Evolutionary conservation across 2,113 vertebrate species (phyloP).

Genomic region (Scopus umbretta): DNA sequence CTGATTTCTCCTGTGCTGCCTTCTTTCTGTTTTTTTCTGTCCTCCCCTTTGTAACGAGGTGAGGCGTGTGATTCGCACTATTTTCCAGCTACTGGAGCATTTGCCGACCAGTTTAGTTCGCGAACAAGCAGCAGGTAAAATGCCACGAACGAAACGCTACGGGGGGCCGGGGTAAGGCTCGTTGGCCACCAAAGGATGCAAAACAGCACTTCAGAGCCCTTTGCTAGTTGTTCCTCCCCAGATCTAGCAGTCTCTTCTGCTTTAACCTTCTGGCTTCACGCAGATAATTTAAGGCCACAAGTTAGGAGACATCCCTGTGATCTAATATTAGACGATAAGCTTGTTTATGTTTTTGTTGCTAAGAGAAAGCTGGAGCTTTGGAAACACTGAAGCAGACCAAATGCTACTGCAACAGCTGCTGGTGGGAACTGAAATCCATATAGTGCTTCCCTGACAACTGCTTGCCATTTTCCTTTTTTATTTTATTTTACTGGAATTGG

Average conservation of each 20-base stretch:
- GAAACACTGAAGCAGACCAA: constrained; percentile 56
- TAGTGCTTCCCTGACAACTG: constrained; percentile 41
- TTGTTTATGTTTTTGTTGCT: constrained; percentile 72
- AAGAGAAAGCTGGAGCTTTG: constrained; percentile 65
- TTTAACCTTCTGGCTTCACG: constrained; percentile 32
- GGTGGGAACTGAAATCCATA: constrained; percentile 14
- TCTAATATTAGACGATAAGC: constrained; percentile 66
- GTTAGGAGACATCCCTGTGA: neutral
- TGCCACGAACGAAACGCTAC: fast-evolving
- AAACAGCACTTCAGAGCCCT: neutral
- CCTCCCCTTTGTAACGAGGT: fast-evolving
- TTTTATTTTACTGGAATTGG: neutral
- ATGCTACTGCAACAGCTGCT: constrained; percentile 60
- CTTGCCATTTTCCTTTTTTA: neutral
- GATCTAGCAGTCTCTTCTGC: neutral
- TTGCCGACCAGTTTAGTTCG: neutral
- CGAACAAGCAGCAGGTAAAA: neutral
- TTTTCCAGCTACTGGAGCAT: neutral
- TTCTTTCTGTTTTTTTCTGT: neutral
- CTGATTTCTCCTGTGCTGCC: fast-evolving
- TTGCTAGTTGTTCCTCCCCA: neutral
- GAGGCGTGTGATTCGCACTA: fast-evolving
- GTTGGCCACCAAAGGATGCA: neutral
- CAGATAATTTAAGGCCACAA: neutral
- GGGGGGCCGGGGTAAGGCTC: neutral